Evolutionary conservation across 2,113 vertebrate genomes (phyloP), one percentile per base, ranked within the genome.

Genomic region (Chauna torquata): DNA sequence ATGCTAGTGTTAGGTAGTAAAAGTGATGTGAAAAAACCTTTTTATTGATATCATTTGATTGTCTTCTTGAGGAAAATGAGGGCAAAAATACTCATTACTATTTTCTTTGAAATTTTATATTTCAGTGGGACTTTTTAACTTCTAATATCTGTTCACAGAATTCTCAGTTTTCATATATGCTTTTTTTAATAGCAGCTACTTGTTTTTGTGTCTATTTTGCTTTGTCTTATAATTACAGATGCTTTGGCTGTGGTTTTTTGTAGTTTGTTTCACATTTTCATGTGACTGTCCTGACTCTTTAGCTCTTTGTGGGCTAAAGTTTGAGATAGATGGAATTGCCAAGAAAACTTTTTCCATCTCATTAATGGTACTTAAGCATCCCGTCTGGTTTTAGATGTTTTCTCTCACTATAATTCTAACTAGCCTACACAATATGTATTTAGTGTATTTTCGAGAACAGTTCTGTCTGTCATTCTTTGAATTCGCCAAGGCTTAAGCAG

Each of bases 401-500:
- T 72, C 36, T 75, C 36, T 55, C 52, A 24, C 28, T 57, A 4
- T 14, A 52, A 36, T 62, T 87, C 52, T 62, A 5, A 44, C 38
- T 81, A 47, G 28, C 32, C 36, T 19, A 28, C 66, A 23, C 10
- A 70, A 17, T n/a, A 12, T 0, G 0, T 19, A 1, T 25, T 34
- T 47, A 42, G 27, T 15, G 22, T 74, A 52, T 54, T 70, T 28
- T 19, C 62, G 68, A 18, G 82, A 68, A 15, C 20, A 47, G 0
- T 25, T 49, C 12, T 42, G 82, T 49, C 4, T 57, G 36, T 45
- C 1, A 0, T 25, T 71, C 24, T 50, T 72, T 66, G 78, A 80
- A 12, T 2, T 58, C 14, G 13, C 23, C 23, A 24, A 23, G 11
- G 42, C n/a, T 77, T 82, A n/a, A 44, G 4, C 11, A 17, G 12